Base-by-base conservation (phyloP, 2,113 vertebrate species). In the Periophthalmus modestus region DNA sequence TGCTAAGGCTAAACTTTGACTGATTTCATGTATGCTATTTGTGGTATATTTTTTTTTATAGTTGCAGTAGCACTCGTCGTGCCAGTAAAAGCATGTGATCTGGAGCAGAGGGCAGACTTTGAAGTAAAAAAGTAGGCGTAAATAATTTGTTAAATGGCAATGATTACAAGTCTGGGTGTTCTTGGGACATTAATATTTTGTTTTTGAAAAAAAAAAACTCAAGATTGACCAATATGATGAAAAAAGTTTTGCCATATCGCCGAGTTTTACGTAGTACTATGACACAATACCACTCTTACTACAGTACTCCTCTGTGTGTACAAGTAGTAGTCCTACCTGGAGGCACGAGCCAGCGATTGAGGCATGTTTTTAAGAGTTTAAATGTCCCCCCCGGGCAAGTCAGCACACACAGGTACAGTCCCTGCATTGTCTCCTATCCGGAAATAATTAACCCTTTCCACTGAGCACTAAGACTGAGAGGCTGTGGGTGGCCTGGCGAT, bases 391-490 rank as follows among this genome's bases (percentile, higher is more conserved):
- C 74, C 13, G 78, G 88, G 86, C 91, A 85, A 54, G 48, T 50
- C 78, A 62, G 81, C 72, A 84, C 83, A 81, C 87, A 82, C 83
- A 91, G 85, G 85, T 92, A 90, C 78, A 77, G 83, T 90, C 90
- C 83, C 85, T 82, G 87, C 77, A 89, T 83, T 88, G 89, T 89
- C 80, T 78, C 83, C 69, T 48, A 85, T 89, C 82, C 83, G 81
- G 90, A 92, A 88, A 91, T 90, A 85, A 93, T 92, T 82, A 91
- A 89, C 84, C 63, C 63, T 78, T 77, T 69, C 78, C 85, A 65
- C 28, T 73, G 58, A 43, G 71, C 82, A 62, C 65, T 62, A 34
- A 62, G 62, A 39, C 62, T n/a, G n/a, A 62, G 48, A 50, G 24
- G 36, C 75, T 24, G 47, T 82, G 79, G 90, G 88, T 88, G 86